Base-by-base conservation (phyloP, 2,797 vertebrate genomes). In the Sphaeramia orbicularis region DNA sequence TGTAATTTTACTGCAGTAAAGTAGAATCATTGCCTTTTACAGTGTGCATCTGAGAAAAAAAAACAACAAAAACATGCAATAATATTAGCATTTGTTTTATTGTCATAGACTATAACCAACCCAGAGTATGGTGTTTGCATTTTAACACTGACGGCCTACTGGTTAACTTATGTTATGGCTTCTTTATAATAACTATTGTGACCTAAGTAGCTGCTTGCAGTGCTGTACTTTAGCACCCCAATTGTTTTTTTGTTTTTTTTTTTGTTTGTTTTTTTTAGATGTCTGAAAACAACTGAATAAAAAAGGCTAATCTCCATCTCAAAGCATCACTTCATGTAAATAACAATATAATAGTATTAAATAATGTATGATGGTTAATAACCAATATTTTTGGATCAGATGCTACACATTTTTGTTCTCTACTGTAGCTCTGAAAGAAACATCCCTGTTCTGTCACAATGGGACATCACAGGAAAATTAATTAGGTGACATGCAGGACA, bases 401-500 rank as follows among this genome's bases (percentile, higher is more conserved):
- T 66, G 48, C 47, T 3, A 65, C 38, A 74, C 53, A 70, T 78
- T 87, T 74, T 51, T 54, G 50, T 73, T 71, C 21, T 58, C 43
- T 14, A n/a, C 44, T 53, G 70, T 15, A 52, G 54, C 53, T 53
- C 18, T 65, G 44, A 57, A 57, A 51, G 74, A 70, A 37, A 30
- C 49, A 70, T n/a, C 43, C 40, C 32, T 76, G 51, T 81, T 73
- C 76, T 85, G 65, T 67, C 74, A 73, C 63, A 71, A 75, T 68
- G 49, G 71, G 56, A 85, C 65, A 69, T 78, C 81, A 81, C 64
- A 77, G 65, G 14, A 43, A 90, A 83, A 83, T 84, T 80, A 85
- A 91, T 89, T 86, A 76, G 54, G 56, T 85, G 84, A 67, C 80
- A 77, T 74, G 67, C 64, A 80, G 24, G 58, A 84, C 65, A 85